A percentile compares a stretch with the other conserved stretches of the same genome.
These are phyloP conservation scores for Heliconius aoede DNA, from an alignment of 2,888 invertebrate genomes.

Conservation along the genomic window DNA sequence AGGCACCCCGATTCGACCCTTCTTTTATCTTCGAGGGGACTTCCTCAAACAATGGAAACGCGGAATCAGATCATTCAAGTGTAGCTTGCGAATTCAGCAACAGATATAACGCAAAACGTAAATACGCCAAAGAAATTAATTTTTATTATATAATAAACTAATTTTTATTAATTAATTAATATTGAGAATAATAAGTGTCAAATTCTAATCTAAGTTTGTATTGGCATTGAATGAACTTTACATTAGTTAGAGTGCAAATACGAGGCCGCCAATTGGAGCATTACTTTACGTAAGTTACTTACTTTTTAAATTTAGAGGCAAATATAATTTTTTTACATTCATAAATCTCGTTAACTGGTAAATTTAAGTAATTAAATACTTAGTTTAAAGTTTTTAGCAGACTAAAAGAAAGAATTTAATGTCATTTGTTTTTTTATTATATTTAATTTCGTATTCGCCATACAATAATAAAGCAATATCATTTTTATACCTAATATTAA, in stretches of 20 bases:
- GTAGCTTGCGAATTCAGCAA: slow-evolving; percentile 34
- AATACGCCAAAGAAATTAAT: not conserved
- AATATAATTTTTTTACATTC: not conserved
- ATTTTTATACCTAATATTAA: no score
- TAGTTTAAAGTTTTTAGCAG: no score
- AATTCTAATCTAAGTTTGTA: not conserved
- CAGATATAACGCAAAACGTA: not conserved
- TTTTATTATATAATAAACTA: no score
- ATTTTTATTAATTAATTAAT: no score
- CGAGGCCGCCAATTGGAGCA: not conserved
- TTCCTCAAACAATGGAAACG: slow-evolving; percentile 55
- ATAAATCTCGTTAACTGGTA: not conserved
- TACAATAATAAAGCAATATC: no score
- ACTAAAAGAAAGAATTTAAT: no score
- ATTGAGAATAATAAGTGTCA: not conserved
- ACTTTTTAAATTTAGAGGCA: not conserved
- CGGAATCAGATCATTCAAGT: slow-evolving; percentile 49
- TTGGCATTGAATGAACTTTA: not conserved
- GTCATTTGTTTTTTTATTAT: no score
- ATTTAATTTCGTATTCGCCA: no score
- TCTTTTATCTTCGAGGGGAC: slow-evolving; percentile 66
- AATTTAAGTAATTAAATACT: no score
- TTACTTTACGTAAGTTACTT: not conserved
- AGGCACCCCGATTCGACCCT: slow-evolving; percentile 59
- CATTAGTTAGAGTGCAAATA: not conserved